Evolutionary conservation across 2,113 vertebrate genomes (phyloP).

Genomic region (Pangasianodon hypophthalmus): DNA sequence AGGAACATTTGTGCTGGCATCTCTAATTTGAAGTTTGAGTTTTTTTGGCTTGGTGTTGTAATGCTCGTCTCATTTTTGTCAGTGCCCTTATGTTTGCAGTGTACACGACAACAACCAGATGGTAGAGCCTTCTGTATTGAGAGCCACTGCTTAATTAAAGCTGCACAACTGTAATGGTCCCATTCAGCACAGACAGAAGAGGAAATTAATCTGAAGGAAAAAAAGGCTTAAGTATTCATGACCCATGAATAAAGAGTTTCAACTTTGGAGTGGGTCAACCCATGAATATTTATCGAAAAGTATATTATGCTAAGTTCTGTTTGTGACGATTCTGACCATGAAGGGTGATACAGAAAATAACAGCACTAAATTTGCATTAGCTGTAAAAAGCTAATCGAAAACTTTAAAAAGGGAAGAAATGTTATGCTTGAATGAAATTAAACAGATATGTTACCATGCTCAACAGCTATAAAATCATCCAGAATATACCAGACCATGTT

Average conservation of each 20-base stretch:
- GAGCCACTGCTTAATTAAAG: constrained; percentile 73
- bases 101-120: constrained; percentile 75
- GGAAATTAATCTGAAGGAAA: constrained; percentile 56
- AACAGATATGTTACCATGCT: constrained; percentile 2
- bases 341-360: constrained; percentile 29
- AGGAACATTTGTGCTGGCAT: constrained; percentile 57
- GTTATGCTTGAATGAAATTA: background rate
- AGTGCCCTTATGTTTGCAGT: constrained; percentile 62
- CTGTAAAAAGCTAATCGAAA: background rate
- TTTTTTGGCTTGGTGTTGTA: constrained; percentile 55
- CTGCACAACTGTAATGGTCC: constrained; percentile 61
- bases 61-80: constrained; percentile 64
- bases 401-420: background rate
- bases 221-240: constrained; percentile 57
- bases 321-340: constrained; percentile 41
- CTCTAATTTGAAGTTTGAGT: constrained; percentile 56
- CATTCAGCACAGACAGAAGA: constrained; percentile 56
- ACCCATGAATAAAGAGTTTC: constrained; percentile 59
- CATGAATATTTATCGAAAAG: constrained; percentile 54
- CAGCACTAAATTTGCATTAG: background rate
- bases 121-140: constrained; percentile 74
- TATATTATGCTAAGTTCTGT: constrained; percentile 42
- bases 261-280: constrained; percentile 54
- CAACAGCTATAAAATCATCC: constrained; percentile 11
- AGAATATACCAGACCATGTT: constrained; percentile 74